phyloP scores from a whole-genome alignment of 1,140 invertebrate genomes.

The Lepidurus couesii region DNA sequence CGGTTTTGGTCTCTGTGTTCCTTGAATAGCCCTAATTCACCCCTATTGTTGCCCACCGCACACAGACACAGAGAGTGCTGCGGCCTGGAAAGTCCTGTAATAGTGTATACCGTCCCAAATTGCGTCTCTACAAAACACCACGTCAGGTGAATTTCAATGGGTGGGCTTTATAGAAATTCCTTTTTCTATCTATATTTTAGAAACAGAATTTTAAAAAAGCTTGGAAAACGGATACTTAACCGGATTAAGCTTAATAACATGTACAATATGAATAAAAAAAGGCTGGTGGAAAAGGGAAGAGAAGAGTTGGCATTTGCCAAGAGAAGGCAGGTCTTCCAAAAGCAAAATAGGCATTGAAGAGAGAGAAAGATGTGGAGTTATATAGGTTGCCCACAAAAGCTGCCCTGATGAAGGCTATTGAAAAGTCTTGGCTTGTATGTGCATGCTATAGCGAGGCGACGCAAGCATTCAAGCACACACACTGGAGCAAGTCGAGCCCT shows the following conservation, averaged over 20 bases:
- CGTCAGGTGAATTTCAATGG: background rate
- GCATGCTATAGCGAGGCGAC: background rate
- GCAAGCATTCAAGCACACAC: conserved; percentile 3
- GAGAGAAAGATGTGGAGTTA: conserved; percentile 3
- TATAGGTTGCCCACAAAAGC: conserved; percentile 17
- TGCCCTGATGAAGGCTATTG: conserved; percentile 21
- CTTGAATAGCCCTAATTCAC: conserved; percentile 9
- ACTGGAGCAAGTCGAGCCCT: background rate
- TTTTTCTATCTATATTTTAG: too few relatives aligned
- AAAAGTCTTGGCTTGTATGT: background rate
- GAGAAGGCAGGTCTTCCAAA: background rate
- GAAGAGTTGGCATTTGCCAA: background rate
- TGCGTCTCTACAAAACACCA: background rate
- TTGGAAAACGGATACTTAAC: too few relatives aligned
- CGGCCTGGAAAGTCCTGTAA: background rate
- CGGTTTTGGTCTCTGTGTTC: background rate
- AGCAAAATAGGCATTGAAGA: background rate
- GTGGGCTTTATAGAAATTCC: too few relatives aligned
- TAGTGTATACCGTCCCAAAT: background rate
- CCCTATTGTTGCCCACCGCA: background rate
- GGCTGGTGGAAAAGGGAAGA: background rate
- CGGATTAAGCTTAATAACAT: background rate
- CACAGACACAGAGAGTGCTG: background rate
- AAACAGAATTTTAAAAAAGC: too few relatives aligned
- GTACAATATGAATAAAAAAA: background rate